phyloP scores from a whole-genome alignment of 2,113 vertebrate genomes.

The Alexandromys fortis region DNA sequence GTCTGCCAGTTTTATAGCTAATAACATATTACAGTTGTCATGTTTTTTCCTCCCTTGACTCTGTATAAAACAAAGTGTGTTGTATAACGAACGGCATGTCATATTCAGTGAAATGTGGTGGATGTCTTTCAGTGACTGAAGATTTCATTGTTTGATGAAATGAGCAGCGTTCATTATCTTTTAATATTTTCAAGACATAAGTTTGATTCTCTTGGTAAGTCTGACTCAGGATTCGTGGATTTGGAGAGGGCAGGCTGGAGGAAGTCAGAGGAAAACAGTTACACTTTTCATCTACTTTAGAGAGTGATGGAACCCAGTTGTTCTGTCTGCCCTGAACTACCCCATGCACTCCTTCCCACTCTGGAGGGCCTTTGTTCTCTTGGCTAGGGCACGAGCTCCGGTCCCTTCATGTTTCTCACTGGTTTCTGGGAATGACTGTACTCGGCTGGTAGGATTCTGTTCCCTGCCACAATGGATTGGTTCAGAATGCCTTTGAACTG shows the following conservation, averaged over 20 bases:
- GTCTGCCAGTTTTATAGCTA: constrained; percentile 50
- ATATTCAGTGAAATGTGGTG: constrained; percentile 25
- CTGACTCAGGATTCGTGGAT: background rate
- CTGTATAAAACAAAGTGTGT: constrained; percentile 27
- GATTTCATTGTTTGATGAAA: constrained; percentile 27
- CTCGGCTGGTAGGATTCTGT: background rate
- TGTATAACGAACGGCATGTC: constrained; percentile 22
- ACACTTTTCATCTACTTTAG: background rate
- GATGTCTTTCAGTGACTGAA: background rate
- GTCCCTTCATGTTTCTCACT: background rate
- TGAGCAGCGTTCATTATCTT: constrained; percentile 19
- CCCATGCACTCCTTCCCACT: background rate
- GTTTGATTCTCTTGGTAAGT: background rate
- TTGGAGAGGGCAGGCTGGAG: background rate
- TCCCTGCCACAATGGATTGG: background rate
- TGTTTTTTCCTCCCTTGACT: constrained; percentile 46
- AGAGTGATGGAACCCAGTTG: background rate
- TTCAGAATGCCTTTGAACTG: background rate
- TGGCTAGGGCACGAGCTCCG: background rate
- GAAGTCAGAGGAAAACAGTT: constrained; percentile 5
- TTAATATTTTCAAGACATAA: constrained; percentile 38
- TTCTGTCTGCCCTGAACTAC: background rate
- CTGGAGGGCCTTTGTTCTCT: background rate
- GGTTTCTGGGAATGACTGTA: background rate
- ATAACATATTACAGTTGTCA: constrained; percentile 19